Percentiles rank a stretch among this genome's conserved stretches.
Evolutionary conservation across 2,888 invertebrate species (phyloP).

Genomic region (Saturnia pavonia): DNA sequence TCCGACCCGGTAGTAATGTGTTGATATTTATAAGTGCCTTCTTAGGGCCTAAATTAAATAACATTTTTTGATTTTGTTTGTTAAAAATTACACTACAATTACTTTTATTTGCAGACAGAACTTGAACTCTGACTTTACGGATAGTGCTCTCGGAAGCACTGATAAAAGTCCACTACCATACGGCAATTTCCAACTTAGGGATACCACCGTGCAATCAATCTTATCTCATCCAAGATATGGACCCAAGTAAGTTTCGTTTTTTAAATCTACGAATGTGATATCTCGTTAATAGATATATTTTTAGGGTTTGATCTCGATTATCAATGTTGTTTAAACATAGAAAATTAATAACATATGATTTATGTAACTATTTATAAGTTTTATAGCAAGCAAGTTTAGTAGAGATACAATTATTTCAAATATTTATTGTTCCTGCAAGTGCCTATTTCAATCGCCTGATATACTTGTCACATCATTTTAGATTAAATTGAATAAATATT

Average conservation of each 20-base stretch:
- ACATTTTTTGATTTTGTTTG: background rate
- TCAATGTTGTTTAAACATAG: background rate
- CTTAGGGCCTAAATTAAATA: too few species aligned
- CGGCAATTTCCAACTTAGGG: constrained; percentile 95
- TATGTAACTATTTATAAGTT: background rate
- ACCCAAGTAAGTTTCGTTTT: constrained; percentile 84
- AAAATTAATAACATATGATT: background rate
- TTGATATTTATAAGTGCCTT: too few species aligned
- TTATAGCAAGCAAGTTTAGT: too few species aligned
- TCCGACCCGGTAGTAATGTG: too few species aligned
- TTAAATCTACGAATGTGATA: background rate
- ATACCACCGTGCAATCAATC: constrained; percentile 96
- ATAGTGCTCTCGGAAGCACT: constrained; percentile 95
- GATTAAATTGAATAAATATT: background rate
- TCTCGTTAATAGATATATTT: background rate
- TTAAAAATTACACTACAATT: background rate
- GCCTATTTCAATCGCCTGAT: background rate
- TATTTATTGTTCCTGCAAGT: too few species aligned
- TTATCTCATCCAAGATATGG: constrained; percentile 94
- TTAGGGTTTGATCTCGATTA: background rate
- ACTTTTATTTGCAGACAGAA: constrained; percentile 87
- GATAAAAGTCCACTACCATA: constrained; percentile 96
- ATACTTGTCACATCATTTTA: background rate
- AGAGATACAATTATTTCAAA: too few species aligned
- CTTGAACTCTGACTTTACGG: constrained; percentile 96